phyloP scores from a whole-genome alignment of 1,140 invertebrate genomes.

The Orussus abietinus region DNA sequence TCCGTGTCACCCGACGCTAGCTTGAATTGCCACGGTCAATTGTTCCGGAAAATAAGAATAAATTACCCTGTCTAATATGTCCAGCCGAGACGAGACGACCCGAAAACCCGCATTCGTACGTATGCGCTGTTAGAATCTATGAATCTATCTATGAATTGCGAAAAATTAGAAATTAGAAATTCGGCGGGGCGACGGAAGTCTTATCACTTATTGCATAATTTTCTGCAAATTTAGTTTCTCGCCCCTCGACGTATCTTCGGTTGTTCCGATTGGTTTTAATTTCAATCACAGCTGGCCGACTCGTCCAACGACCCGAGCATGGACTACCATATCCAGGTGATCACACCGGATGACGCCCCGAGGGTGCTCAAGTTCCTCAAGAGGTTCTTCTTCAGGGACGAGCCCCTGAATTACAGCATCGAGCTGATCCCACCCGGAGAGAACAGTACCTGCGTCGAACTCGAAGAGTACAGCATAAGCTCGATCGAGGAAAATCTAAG shows the following conservation, averaged over 20 bases:
- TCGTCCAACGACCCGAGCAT: slow-evolving; percentile 26
- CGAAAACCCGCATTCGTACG: background rate
- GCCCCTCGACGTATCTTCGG: background rate
- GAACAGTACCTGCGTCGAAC: slow-evolving; percentile 60
- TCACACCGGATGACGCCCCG: slow-evolving; percentile 50
- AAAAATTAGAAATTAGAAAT: slow-evolving; percentile 6
- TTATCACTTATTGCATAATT: slow-evolving; percentile 5
- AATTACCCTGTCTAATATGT: too few relatives aligned
- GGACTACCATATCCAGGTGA: slow-evolving; percentile 40
- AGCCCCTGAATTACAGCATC: slow-evolving; percentile 65
- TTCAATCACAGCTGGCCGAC: slow-evolving; percentile 36
- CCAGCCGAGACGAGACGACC: too few relatives aligned
- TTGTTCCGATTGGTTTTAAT: background rate
- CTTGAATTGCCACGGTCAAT: too few relatives aligned
- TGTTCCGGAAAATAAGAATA: too few relatives aligned
- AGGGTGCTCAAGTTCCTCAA: slow-evolving; percentile 58
- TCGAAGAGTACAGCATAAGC: slow-evolving; percentile 62
- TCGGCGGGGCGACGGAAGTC: slow-evolving; percentile 6
- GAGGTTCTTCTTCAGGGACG: slow-evolving; percentile 67
- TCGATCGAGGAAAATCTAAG: slow-evolving; percentile 60
- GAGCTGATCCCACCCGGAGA: slow-evolving; percentile 58
- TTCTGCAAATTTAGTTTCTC: background rate
- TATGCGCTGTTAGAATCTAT: background rate
- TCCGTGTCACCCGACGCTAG: too few relatives aligned
- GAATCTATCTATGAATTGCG: slow-evolving; percentile 7